Evolutionary conservation across 2,113 vertebrate species (phyloP).

Genomic region (Mesocricetus auratus): DNA sequence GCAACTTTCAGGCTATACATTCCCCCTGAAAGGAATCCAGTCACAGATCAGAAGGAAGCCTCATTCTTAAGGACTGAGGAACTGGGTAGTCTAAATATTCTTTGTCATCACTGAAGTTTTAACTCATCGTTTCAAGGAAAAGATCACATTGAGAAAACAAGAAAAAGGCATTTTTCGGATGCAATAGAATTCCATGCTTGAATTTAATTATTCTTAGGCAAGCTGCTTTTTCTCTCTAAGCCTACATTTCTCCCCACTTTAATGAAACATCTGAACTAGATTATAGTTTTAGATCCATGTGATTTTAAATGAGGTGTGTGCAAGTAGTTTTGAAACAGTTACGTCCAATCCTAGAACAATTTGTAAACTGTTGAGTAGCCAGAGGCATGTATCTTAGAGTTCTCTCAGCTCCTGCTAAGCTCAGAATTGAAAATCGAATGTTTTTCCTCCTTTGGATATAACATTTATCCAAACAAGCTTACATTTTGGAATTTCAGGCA

Average conservation of each 20-base stretch:
- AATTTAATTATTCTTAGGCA: not conserved
- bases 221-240: not conserved
- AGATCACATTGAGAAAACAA: not conserved
- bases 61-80: not conserved
- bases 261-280: not conserved
- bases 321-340: not conserved
- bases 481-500: not conserved
- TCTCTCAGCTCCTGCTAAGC: not conserved
- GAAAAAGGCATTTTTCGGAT: not conserved
- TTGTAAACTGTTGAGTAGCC: not conserved
- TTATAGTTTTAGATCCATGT: not conserved
- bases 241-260: not conserved
- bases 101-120: not conserved
- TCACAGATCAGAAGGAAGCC: not conserved
- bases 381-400: not conserved
- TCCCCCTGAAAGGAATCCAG: not conserved
- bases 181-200: not conserved
- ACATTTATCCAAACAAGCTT: not conserved
- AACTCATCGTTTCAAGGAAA: not conserved
- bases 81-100: not conserved
- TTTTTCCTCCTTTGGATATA: not conserved
- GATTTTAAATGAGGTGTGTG: slow-evolving; percentile 20
- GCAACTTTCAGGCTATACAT: not conserved
- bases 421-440: not conserved
- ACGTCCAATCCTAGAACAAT: not conserved